Evolutionary conservation across 2,888 invertebrate species (phyloP).

Genomic region (Dryobota labecula): DNA sequence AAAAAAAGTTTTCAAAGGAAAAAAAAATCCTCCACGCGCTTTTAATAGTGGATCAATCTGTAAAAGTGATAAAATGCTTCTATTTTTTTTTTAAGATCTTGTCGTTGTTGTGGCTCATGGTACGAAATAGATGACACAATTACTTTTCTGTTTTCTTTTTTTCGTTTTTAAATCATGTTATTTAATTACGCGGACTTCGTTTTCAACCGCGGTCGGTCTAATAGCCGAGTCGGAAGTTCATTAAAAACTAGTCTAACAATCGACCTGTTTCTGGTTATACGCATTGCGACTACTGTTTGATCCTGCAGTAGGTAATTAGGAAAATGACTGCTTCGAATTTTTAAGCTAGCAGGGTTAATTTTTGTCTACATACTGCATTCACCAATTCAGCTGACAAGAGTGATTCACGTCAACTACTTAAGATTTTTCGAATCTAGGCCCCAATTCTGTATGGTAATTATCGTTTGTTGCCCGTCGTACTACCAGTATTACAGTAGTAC

Average conservation of each 20-base stretch:
- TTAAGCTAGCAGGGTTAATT: neutral
- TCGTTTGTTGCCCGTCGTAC: no score
- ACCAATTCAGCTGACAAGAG: neutral
- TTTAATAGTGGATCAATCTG: neutral
- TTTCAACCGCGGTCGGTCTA: neutral
- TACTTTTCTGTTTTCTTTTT: neutral
- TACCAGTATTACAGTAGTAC: no score
- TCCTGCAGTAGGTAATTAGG: neutral
- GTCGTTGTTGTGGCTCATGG: neutral
- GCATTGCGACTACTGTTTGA: conserved; percentile 14
- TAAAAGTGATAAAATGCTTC: neutral
- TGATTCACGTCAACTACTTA: neutral
- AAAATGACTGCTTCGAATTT: neutral
- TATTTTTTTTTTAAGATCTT: no score
- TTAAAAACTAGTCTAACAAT: conserved; percentile 2
- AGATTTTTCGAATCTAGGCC: neutral
- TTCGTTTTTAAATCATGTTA: neutral
- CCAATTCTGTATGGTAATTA: no score
- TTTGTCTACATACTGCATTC: no score
- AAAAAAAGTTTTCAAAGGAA: neutral
- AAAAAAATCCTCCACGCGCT: neutral
- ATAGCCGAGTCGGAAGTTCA: neutral
- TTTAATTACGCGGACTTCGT: neutral
- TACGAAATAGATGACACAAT: neutral
- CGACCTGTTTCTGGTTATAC: neutral